Percentiles rank a stretch among this genome's conserved stretches.
Evolutionary conservation across 2,113 vertebrate genomes (phyloP).

Genomic region (Holacanthus passer): DNA sequence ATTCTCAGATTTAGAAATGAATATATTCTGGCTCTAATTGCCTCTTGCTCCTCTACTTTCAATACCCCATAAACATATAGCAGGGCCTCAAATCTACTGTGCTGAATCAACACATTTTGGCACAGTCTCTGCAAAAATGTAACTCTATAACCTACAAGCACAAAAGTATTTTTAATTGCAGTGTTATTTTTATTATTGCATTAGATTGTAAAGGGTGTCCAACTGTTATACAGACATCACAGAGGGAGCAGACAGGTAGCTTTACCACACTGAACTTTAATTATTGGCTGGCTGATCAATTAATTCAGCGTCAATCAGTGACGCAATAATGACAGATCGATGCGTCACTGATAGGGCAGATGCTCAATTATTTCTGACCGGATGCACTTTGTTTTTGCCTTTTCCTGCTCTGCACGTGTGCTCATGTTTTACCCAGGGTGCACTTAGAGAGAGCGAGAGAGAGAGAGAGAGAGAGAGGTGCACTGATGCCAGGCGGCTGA

Average conservation of each 20-base stretch:
- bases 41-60: too few species aligned
- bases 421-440: conserved; percentile 26
- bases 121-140: neutral
- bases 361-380: conserved; percentile 47
- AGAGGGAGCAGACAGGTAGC: neutral
- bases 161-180: neutral
- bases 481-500: conserved; percentile 28
- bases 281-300: conserved; percentile 57
- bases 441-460: conserved; percentile 24
- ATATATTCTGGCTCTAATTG: too few species aligned
- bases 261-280: conserved; percentile 20
- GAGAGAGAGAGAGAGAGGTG: conserved; percentile 1
- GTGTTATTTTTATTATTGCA: neutral
- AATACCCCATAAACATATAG: neutral
- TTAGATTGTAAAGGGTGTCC: neutral
- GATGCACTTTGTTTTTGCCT: conserved; percentile 40
- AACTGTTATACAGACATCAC: neutral
- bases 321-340: conserved; percentile 51
- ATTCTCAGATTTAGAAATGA: too few species aligned
- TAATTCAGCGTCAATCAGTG: conserved; percentile 42
- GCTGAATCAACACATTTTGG: neutral
- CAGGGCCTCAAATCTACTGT: neutral
- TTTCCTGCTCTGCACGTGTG: conserved; percentile 19
- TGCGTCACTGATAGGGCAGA: conserved; percentile 63
- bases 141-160: neutral